Conservation (phyloP, 2,888 invertebrate species). For the Dicranocentrus wangi region DNA sequence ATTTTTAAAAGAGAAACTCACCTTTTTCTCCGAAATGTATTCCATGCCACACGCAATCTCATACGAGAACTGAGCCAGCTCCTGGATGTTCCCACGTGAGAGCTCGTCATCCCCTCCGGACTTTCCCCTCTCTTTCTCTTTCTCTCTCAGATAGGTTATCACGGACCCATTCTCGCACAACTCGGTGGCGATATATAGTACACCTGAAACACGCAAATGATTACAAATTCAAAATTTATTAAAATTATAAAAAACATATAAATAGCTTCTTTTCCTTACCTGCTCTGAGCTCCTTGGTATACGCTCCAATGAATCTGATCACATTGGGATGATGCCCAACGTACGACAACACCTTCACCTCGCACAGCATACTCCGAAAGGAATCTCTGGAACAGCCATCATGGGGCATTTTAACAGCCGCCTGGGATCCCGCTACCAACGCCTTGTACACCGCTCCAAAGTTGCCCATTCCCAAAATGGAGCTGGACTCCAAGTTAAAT, state of each 20-base stretch:
- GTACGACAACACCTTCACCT: conserved; percentile 57
- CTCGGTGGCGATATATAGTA: conserved; percentile 53
- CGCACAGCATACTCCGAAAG: conserved; percentile 33
- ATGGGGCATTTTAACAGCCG: not conserved
- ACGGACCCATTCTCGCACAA: conserved; percentile 53
- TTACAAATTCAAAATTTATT: too few relatives aligned
- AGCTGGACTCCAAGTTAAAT: not conserved
- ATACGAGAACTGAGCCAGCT: not conserved
- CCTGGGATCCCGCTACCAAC: not conserved
- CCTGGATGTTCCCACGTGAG: not conserved
- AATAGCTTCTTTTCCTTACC: too few relatives aligned
- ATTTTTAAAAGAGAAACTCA: too few relatives aligned
- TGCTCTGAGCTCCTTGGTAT: conserved; percentile 49
- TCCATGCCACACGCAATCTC: conserved; percentile 63
- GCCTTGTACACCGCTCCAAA: conserved; percentile 10
- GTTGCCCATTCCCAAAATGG: not conserved
- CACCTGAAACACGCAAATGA: too few relatives aligned
- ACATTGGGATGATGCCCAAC: conserved; percentile 57
- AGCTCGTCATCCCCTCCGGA: not conserved
- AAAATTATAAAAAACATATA: too few relatives aligned
- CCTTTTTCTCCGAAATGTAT: conserved; percentile 8
- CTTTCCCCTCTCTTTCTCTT: conserved; percentile 28
- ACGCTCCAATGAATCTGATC: conserved; percentile 47
- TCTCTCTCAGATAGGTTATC: conserved; percentile 34
- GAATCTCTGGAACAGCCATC: not conserved